Conservation (phyloP, 1,140 invertebrate genomes). For the Yoshiicerus persimilis region DNA sequence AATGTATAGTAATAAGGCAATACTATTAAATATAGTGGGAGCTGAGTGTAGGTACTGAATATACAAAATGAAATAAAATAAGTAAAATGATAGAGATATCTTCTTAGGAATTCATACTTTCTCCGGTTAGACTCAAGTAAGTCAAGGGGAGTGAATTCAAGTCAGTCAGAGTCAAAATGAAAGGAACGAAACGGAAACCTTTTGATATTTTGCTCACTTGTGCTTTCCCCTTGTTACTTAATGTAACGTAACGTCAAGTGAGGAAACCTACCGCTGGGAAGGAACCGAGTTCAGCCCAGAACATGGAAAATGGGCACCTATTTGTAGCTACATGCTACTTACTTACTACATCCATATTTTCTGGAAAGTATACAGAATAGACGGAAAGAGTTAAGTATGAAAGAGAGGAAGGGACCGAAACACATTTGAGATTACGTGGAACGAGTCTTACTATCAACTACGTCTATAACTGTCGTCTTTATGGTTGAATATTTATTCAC, state of each 20-base stretch:
- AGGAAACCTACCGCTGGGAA: background rate
- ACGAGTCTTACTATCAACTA: background rate
- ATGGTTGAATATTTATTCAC: slow-evolving; percentile 10
- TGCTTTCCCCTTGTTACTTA: slow-evolving; percentile 13
- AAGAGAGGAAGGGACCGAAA: background rate
- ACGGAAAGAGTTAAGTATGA: background rate
- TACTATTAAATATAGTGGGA: background rate
- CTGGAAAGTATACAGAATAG: background rate
- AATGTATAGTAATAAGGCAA: background rate
- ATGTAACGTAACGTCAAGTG: background rate
- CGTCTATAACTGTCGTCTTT: slow-evolving; percentile 22
- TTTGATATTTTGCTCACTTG: slow-evolving; percentile 20
- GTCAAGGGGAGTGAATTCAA: background rate
- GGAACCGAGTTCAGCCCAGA: background rate
- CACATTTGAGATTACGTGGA: slow-evolving; percentile 3
- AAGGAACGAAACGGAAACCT: background rate
- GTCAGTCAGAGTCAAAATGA: slow-evolving; percentile 2
- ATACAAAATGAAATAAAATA: background rate
- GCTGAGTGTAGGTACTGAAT: no score
- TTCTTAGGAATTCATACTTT: background rate
- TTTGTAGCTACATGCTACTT: background rate
- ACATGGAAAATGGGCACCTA: background rate
- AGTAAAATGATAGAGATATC: background rate
- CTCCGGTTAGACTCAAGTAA: background rate
- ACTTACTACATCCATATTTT: background rate